Evolutionary conservation across 2,113 vertebrate genomes (phyloP), one percentile per base, ranked within the genome.

Genomic region (Otis tarda): DNA sequence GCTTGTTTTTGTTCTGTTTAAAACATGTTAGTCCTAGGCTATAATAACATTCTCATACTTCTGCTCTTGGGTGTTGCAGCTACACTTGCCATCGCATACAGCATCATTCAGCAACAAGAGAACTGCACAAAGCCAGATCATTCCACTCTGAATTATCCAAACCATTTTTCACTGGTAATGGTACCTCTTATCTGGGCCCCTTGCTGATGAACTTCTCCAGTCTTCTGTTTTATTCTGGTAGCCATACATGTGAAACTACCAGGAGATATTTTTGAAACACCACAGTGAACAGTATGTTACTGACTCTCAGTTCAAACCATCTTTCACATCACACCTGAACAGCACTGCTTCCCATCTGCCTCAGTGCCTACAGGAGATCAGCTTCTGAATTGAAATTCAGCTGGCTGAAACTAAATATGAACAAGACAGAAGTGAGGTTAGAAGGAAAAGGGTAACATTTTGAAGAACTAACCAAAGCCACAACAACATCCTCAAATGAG

Each of bases 261-360:
- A 60, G 81, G 84, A 93, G 91, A 91, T 95, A 96, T 95, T 95
- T 96, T 89, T 95, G 92, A 91, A 93, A 67, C 56, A 56, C 69
- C 1, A 2, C 57, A 49, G 68, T 75, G 89, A 96, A 95, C 86
- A 96, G 88, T 76, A 76, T 94, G 94, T 91, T 92, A 94, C 92
- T 79, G 85, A 93, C 56, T 94, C 28, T 83, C 55, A 71, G 92
- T 92, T 95, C 85, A 93, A 94, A 49, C 43, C 86, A 71, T 92
- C 80, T 86, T 69, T 84, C 94, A 93, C 56, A 89, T 94, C 88
- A 78, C 68, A 92, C 43, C 69, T 60, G 83, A 95, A 47, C 80
- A 96, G 76, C 65, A 37, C 88, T 90, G 68, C 69, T 87, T 95
- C 83, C 95, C 95, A 96, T 96, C 92, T 97, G 92, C 86, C 76